Conservation (phyloP, 2,797 vertebrate genomes). For the Hippoglossus hippoglossus region DNA sequence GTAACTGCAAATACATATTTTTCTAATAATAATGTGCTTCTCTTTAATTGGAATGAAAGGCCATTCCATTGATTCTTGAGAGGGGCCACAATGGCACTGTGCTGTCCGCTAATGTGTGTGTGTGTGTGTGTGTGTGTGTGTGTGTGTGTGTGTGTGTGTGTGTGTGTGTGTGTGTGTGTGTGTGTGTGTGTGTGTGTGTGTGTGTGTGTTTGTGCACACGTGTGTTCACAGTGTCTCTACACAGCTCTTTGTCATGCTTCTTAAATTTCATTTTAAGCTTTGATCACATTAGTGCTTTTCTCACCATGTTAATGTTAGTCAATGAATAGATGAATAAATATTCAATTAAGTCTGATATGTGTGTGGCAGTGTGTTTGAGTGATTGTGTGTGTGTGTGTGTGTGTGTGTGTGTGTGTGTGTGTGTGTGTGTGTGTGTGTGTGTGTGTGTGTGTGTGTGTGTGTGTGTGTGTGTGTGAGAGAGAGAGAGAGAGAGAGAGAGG, state of each 20-base stretch:
- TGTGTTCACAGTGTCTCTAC: neutral
- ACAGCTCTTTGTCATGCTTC: conserved; percentile 3
- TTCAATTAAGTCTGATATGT: conserved; percentile 64
- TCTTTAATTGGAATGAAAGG: conserved; percentile 73
- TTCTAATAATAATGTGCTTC: conserved; percentile 42
- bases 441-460: conserved; percentile 22
- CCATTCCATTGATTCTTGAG: conserved; percentile 69
- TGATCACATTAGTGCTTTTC: conserved; percentile 5
- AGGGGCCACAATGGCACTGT: conserved; percentile 22
- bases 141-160: neutral
- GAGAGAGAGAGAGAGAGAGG: too few relatives aligned
- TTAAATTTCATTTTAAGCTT: neutral
- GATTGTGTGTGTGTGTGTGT: conserved; percentile 24
- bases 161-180: conserved; percentile 27
- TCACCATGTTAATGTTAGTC: conserved; percentile 69
- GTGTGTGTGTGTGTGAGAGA: conserved; percentile 24
- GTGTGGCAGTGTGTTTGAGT: conserved; percentile 33
- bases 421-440: conserved; percentile 32
- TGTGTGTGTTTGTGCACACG: neutral
- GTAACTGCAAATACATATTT: conserved; percentile 33
- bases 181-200: conserved; percentile 8
- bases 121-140: conserved; percentile 3
- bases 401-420: conserved; percentile 7
- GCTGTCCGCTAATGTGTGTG: conserved; percentile 22
- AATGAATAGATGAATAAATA: conserved; percentile 74